Evolutionary conservation across 2,888 invertebrate genomes (phyloP), one percentile per base, ranked within the genome.

Genomic region (Limnephilus lunatus): DNA sequence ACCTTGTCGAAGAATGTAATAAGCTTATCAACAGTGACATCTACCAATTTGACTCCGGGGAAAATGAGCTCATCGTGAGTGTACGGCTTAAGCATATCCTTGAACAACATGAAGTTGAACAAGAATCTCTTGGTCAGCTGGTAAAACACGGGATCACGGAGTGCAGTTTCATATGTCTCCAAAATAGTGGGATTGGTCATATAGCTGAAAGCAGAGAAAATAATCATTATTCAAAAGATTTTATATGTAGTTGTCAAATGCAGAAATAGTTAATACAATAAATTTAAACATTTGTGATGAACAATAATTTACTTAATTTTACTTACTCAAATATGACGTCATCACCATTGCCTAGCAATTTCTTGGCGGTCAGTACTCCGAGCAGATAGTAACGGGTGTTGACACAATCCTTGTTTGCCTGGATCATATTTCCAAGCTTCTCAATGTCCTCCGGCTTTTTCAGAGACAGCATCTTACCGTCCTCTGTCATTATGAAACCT

Each of bases 71-170:
- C 97, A 39, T 97, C 96, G 91, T 95, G 95, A 15, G 96, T 97
- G 95, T 98, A 98, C n/a, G 96, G 95, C 25, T 96, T 96, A 88
- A 97, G 95, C 93, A 96, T 96, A 93, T 95, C 94, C 94, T 97
- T 97, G 96, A 97, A 97, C 87, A 97, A 96, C 94, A 96, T 95
- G 94, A 97, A 96, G 87, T 96, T 95, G 92, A 96, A 95, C 86
- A 96, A 94, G 93, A 97, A 95, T 92, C 97, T 97, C 95, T 97
- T 97, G 94, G 97, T 97, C 92, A 98, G 95, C 94, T 97, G 96
- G 95, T 97, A 98, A 96, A 97, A 98, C 87, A 97, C 96, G 39
- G 98, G 98, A 94, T 98, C 98, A 93, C 98, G 97, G 94, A 97
- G 95, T 94, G 97, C 96, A 9, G 97, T 97, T 94, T 97, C 96